These are phyloP conservation scores for Oreohelix idahoensis DNA, from an alignment of 1,140 invertebrate species.

Conservation along the genomic window DNA sequence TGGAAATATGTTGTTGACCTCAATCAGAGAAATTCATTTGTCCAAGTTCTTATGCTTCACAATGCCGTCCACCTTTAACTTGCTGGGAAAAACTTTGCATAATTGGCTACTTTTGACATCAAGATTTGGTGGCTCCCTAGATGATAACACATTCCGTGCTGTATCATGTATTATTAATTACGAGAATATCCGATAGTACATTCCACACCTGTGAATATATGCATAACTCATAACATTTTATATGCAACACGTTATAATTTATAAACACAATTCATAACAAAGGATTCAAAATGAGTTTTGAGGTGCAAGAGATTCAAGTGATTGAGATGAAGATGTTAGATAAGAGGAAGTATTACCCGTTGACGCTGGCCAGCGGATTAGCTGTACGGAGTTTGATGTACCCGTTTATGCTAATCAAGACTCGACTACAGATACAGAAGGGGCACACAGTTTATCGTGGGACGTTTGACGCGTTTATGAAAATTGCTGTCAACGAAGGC, in stretches of 20 bases:
- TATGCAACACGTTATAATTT: background rate
- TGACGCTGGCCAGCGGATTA: slow-evolving; percentile 90
- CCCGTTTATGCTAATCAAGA: slow-evolving; percentile 95
- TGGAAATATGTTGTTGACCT: too few relatives aligned
- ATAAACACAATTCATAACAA: too few relatives aligned
- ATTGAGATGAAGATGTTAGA: slow-evolving; percentile 99
- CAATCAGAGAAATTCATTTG: too few relatives aligned
- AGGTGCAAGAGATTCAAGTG: slow-evolving; percentile 53
- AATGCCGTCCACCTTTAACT: too few relatives aligned
- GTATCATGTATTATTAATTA: too few relatives aligned
- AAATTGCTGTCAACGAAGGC: slow-evolving; percentile 91
- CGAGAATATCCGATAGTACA: too few relatives aligned
- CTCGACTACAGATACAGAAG: slow-evolving; percentile 85
- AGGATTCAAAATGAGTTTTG: background rate
- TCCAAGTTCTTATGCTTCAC: too few relatives aligned
- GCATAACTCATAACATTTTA: background rate
- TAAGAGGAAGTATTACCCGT: slow-evolving; percentile 91
- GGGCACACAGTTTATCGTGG: slow-evolving; percentile 82
- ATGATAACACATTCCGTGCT: too few relatives aligned
- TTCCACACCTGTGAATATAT: too few relatives aligned
- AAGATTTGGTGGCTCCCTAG: too few relatives aligned
- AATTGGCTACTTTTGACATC: too few relatives aligned
- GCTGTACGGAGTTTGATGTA: slow-evolving; percentile 91
- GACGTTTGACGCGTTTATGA: slow-evolving; percentile 90
- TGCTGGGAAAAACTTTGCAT: too few relatives aligned